phyloP scores from a whole-genome alignment of 1,140 invertebrate genomes.

The Coptotermes formosanus region DNA sequence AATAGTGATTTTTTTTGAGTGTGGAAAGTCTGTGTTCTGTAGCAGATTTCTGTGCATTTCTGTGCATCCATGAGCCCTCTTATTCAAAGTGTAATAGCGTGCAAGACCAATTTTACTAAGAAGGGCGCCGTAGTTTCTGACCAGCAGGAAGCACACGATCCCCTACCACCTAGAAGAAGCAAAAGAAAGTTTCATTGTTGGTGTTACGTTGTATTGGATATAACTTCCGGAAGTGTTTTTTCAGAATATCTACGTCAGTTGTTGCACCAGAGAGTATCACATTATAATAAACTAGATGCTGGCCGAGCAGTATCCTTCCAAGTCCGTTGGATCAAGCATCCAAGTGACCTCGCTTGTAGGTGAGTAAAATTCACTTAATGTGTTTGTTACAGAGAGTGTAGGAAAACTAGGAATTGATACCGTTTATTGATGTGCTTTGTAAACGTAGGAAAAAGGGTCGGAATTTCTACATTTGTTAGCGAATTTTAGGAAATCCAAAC shows the following conservation, averaged over 20 bases:
- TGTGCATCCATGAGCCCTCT: constrained; percentile 7
- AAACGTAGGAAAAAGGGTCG: no score
- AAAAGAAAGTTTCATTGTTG: background rate
- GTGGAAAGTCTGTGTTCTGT: background rate
- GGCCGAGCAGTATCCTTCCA: background rate
- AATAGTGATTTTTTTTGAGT: background rate
- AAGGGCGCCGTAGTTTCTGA: background rate
- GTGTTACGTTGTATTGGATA: background rate
- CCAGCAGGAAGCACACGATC: background rate
- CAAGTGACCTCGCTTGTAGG: background rate
- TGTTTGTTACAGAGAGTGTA: no score
- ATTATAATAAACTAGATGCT: background rate
- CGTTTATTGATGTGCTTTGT: no score
- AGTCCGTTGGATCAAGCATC: constrained; percentile 3
- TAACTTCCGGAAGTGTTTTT: background rate
- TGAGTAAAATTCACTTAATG: background rate
- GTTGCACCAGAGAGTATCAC: background rate
- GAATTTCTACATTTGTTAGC: no score
- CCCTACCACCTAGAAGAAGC: background rate
- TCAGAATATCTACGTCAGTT: background rate
- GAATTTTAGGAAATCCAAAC: no score
- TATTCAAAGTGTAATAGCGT: background rate
- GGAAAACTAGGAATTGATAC: no score
- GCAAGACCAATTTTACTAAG: background rate
- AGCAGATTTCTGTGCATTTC: background rate